Evolutionary conservation across 2,113 vertebrate genomes (phyloP).

Genomic region (Oncorhynchus mykiss): DNA sequence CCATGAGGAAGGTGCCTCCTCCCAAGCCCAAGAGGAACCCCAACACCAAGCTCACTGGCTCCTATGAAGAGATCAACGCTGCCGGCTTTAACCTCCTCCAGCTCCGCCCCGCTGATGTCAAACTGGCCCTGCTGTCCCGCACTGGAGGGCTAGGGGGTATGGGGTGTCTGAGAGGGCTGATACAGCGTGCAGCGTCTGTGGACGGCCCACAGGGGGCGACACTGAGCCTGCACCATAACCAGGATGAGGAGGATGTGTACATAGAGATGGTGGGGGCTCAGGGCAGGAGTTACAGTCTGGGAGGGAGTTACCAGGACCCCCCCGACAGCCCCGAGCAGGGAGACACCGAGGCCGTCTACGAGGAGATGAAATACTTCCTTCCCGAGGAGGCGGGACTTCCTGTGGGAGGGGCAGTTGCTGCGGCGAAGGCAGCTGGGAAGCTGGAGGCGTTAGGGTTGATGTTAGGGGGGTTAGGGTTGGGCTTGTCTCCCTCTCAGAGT

Average conservation of each 20-base stretch:
- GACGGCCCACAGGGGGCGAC: conserved; percentile 68
- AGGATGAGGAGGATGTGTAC: conserved; percentile 87
- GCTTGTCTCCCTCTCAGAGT: conserved; percentile 42
- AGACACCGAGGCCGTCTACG: conserved; percentile 86
- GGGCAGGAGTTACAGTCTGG: conserved; percentile 56
- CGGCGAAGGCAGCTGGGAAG: conserved; percentile 35
- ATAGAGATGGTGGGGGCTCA: conserved; percentile 92
- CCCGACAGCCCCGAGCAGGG: conserved; percentile 78
- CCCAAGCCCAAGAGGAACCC: conserved; percentile 95
- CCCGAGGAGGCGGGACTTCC: conserved; percentile 71
- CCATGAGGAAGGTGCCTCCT: conserved; percentile 94
- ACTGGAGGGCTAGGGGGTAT: conserved; percentile 51
- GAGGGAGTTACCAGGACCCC: conserved; percentile 67
- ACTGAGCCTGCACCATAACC: conserved; percentile 71
- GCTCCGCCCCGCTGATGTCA: conserved; percentile 76
- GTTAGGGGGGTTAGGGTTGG: conserved; percentile 44
- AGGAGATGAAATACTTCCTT: conserved; percentile 93
- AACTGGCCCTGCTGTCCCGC: conserved; percentile 69
- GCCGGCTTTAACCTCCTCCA: conserved; percentile 59
- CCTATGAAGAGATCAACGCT: conserved; percentile 90
- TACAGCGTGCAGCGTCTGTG: conserved; percentile 71
- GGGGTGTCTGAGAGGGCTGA: conserved; percentile 53
- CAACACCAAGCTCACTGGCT: conserved; percentile 91
- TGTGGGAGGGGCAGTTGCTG: too few relatives aligned
- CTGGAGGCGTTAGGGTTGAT: conserved; percentile 51